A percentile compares a stretch with the other conserved stretches of the same genome.
phyloP scores from a whole-genome alignment of 1,140 invertebrate species.

The Formica selysi region DNA sequence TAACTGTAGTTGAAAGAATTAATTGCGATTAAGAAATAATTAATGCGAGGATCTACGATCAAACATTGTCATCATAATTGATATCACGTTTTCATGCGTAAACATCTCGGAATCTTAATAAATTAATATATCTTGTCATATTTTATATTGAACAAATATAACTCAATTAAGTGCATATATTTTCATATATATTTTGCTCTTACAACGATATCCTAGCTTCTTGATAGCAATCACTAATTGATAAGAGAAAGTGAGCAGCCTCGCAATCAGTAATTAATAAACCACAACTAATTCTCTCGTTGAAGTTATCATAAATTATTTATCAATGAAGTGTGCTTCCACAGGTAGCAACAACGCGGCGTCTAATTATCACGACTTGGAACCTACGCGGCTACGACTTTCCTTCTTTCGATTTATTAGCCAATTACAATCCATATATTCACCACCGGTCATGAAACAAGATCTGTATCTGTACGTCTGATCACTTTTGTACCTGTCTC shows the following conservation, averaged over 20 bases:
- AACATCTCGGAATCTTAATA: neutral
- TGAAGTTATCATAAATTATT: conserved; percentile 52
- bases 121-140: neutral
- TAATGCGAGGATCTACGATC: neutral
- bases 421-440: conserved; percentile 63
- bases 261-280: conserved; percentile 44
- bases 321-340: conserved; percentile 17
- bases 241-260: neutral
- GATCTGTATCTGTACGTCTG: conserved; percentile 36
- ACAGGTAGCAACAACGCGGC: conserved; percentile 6
- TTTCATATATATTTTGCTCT: neutral
- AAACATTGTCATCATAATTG: neutral
- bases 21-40: too few relatives aligned
- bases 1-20: neutral
- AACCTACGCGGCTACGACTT: conserved; percentile 11
- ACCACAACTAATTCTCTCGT: conserved; percentile 46
- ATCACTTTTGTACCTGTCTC: conserved; percentile 48
- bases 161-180: neutral
- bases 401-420: conserved; percentile 55
- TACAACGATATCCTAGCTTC: neutral
- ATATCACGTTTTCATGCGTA: neutral
- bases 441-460: conserved; percentile 37
- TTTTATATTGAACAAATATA: neutral
- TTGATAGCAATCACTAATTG: neutral
- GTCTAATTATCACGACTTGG: conserved; percentile 52